A percentile compares a stretch with the other conserved stretches of the same genome.
These are phyloP conservation scores for Acrobeloides nanus DNA, from an alignment of 2,888 invertebrate genomes.

Conservation along the genomic window DNA sequence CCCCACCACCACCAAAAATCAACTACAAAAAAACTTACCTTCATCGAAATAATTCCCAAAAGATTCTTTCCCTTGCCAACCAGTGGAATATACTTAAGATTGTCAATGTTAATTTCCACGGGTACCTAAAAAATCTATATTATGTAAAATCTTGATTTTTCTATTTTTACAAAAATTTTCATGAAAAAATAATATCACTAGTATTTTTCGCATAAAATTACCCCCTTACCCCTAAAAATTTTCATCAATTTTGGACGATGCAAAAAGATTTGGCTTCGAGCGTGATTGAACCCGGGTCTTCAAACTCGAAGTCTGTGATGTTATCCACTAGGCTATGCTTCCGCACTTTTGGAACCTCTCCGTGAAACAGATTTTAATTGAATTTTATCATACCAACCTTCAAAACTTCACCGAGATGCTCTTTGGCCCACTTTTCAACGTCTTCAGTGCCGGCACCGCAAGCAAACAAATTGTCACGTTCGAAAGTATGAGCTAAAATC, in stretches of 20 bases:
- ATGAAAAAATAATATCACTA: constrained; percentile 1
- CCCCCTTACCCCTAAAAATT: neutral
- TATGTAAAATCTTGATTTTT: neutral
- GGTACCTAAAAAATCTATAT: constrained; percentile 18
- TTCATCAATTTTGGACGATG: neutral
- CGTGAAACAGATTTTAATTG: neutral
- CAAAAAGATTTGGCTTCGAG: too few species aligned
- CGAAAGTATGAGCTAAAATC: constrained; percentile 12
- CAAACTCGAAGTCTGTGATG: too few species aligned
- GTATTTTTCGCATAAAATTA: neutral
- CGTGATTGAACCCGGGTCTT: too few species aligned
- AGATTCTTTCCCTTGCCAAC: constrained; percentile 30
- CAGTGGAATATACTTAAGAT: constrained; percentile 22
- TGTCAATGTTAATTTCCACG: constrained; percentile 13
- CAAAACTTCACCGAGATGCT: constrained; percentile 5
- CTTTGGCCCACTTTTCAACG: constrained; percentile 9
- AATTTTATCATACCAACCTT: constrained; percentile 3
- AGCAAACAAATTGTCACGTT: constrained; percentile 14
- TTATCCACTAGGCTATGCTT: neutral
- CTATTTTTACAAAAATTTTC: neutral
- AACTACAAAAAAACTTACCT: constrained; percentile 14
- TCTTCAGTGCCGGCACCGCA: constrained; percentile 4
- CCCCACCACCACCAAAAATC: too few species aligned
- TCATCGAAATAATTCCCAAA: constrained; percentile 27
- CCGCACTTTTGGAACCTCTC: neutral